phyloP scores from a whole-genome alignment of 2,888 invertebrate species.

The Phortica magna region DNA sequence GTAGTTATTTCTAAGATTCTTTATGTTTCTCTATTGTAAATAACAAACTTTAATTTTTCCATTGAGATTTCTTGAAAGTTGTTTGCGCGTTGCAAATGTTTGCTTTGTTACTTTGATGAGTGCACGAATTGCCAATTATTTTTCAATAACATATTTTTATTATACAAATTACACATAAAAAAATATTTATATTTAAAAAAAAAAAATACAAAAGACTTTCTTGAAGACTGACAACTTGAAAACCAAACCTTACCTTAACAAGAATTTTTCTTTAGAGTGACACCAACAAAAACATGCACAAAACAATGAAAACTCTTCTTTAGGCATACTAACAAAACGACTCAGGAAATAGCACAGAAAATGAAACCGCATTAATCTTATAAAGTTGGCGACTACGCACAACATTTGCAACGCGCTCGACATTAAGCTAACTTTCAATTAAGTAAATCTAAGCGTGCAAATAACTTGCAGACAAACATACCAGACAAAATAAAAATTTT shows the following conservation, averaged over 20 bases:
- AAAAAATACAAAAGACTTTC: slow-evolving; percentile 61
- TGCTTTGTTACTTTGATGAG: neutral
- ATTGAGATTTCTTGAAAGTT: too few species aligned
- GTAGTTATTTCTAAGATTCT: too few species aligned
- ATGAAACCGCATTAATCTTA: slow-evolving; percentile 1
- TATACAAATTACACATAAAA: slow-evolving; percentile 56
- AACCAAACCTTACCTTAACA: slow-evolving; percentile 48
- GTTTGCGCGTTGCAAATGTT: slow-evolving; percentile 25
- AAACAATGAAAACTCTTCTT: slow-evolving; percentile 47
- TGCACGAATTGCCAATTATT: neutral
- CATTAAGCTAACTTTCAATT: too few species aligned
- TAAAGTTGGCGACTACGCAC: slow-evolving; percentile 32
- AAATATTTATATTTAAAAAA: slow-evolving; percentile 42
- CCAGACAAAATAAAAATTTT: neutral
- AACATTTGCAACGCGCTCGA: slow-evolving; percentile 46
- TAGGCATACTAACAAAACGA: slow-evolving; percentile 22
- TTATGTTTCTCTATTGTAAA: too few species aligned
- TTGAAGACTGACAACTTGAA: slow-evolving; percentile 65
- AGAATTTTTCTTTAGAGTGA: slow-evolving; percentile 13
- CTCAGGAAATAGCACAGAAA: slow-evolving; percentile 8
- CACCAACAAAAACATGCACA: slow-evolving; percentile 51
- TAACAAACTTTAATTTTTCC: too few species aligned
- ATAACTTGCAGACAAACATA: slow-evolving; percentile 26
- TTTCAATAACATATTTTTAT: slow-evolving; percentile 54
- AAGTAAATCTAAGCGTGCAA: slow-evolving; percentile 28